Percentiles rank a stretch among this genome's conserved stretches.
phyloP scores from a whole-genome alignment of 2,888 invertebrate species.

The Geophilus truncorum region DNA sequence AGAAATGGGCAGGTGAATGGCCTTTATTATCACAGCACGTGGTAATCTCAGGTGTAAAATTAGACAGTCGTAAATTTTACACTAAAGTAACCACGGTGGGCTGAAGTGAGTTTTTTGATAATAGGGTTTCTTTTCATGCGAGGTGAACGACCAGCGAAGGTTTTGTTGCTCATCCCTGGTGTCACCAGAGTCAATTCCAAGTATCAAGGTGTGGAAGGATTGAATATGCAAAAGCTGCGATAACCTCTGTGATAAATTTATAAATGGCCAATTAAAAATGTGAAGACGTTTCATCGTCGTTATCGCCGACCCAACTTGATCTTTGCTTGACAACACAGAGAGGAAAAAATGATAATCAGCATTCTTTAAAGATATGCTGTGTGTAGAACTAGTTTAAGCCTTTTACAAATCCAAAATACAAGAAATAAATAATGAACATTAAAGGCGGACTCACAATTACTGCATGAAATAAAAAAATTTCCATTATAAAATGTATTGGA shows the following conservation, averaged over 20 bases:
- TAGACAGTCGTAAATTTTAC: not conserved
- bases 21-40: constrained; percentile 7
- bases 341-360: not conserved
- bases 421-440: too few species aligned
- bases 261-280: not conserved
- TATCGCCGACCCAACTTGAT: not conserved
- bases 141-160: not conserved
- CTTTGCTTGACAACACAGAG: not conserved
- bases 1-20: not conserved
- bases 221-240: not conserved
- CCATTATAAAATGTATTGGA: too few species aligned
- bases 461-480: too few species aligned
- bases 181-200: not conserved
- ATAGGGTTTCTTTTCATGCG: not conserved
- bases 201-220: not conserved
- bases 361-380: too few species aligned
- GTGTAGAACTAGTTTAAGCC: too few species aligned
- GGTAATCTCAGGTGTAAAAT: constrained; percentile 6
- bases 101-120: not conserved
- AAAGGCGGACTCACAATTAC: too few species aligned
- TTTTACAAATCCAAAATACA: too few species aligned
- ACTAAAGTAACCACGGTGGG: not conserved
- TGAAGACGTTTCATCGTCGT: not conserved
- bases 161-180: not conserved
- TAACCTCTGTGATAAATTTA: not conserved